Base-by-base conservation (phyloP, 2,888 invertebrate genomes). In the Catocala nupta region DNA sequence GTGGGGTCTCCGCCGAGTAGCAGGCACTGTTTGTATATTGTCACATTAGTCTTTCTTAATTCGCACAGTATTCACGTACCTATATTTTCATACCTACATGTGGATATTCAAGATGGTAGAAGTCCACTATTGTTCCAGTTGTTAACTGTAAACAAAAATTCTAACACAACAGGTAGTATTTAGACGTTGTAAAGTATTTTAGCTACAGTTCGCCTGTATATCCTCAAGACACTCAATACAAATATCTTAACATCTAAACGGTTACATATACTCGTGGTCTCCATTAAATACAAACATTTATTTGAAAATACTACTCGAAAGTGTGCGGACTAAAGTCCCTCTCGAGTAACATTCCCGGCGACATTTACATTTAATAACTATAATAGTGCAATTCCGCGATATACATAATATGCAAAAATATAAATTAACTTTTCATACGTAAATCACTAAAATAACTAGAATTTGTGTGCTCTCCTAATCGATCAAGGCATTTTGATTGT, bases 131-230 rank as follows among this genome's bases (percentile, higher is more conserved):
- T 3, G 25, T 39, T 9, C 36, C 5, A 39, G 5, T 1, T 39
- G 36, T 7, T 8, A 8, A 39, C 36, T 39, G 6, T 4, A 39
- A 39, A 39, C 36, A 39, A 39, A 36, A 39, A 7, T 9, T 39
- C 36, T 1, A 9, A 39, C 36, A 39, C 36, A 39, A 39, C 6
- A 7, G 36, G 36, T 39, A 39, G 0, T 39, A 39, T 1, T 7
- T 39, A 39, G 7, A 49, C 33, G 5, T 34, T n/a, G 5, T 49
- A n/a, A 34, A 66, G 58, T 64, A 67, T 81, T 81, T 75, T 70
- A 86, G 87, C 89, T 89, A 90, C 89, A 89, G 87, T 77, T 74
- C 65, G 80, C 81, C 86, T 78, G 83, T 79, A 25, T 25, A 75
- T 70, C 76, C 76, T 80, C 81, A 82, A 86, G 81, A 87, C 86